Evolutionary conservation across 1,140 invertebrate genomes (phyloP), one percentile per base, ranked within the genome.

Genomic region (Melanaphis sacchari): DNA sequence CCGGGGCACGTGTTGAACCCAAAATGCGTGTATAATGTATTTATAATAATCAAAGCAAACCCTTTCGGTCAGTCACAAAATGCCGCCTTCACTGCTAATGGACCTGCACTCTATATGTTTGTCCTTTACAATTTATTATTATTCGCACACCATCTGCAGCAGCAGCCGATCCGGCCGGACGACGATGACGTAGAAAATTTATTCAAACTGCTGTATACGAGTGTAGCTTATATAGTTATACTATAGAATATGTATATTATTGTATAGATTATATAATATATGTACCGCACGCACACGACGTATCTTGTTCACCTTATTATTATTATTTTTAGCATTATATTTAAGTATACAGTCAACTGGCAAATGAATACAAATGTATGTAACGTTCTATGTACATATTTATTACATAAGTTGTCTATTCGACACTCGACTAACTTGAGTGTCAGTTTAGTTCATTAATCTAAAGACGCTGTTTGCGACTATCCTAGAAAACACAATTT

Each of bases 1-100:
- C 87, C 46, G 46, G 87, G 87, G 87, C 87, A 89, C 87, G 87
- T 89, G 87, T 89, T 89, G 87, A 89, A 52, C 85, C n/a, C n/a
- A 8, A 88, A 46, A 46, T 15, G 41, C 85, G 85, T 36, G 43
- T 24, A n/a, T 7, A 9, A 31, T 3, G 43, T 36, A 1, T 52
- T 21, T 89, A 89, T 36, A 52, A 89, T 89, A 89, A 89, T 89
- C 87, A 89, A 89, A 89, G 87, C 87, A 26, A 89, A 89, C 46
- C 87, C 87, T 89, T 89, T 52, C 87, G 46, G 87, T 18, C 46
- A 8, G 36, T 49, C 85, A 36, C 46, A 22, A 52, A 89, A 89
- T n/a, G 46, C 84, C 84, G 84, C 85, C 85, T 31, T 52, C 87
- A 38, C 43, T 9, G 46, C 43, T 89, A 89, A 89, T 89, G 87